Evolutionary conservation across 2,797 vertebrate genomes (phyloP), one percentile per base, ranked within the genome.

Genomic region (Euthynnus affinis): DNA sequence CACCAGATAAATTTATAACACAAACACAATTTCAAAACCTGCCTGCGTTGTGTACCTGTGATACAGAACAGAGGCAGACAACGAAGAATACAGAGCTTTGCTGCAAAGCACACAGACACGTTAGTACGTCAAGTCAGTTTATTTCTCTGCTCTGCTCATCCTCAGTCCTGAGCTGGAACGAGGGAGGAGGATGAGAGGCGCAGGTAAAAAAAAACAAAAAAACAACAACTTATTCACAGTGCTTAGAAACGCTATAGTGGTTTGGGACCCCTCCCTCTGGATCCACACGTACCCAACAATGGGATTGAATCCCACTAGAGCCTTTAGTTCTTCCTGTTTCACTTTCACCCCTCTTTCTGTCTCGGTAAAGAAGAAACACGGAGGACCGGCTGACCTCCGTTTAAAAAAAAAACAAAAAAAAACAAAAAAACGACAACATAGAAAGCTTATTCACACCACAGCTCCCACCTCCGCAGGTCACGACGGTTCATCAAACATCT

Each of bases 51-150:
- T 22, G 62, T 23, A 69, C 62, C 71, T 59, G 71, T 55, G 69
- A 71, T 29, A 63, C 82, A 81, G 59, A 65, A 6, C 65, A 42
- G 80, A 83, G 76, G 77, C 76, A 55, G 74, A 66, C 61, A 34
- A 58, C 77, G 74, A 49, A 53, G 59, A 72, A 74, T 90, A 88
- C 76, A 81, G 83, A 89, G 90, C 87, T 93, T 92, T 92, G 90
- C 88, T 93, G 91, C 92, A 93, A 91, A 91, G 89, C 92, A 92
- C 88, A 87, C 74, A 74, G 63, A 89, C 82, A 77, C 75, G 66
- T 90, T 90, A 88, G 71, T 80, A 83, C 61, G 29, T 85, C 81
- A 51, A 76, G 76, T 84, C 74, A 61, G 48, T 89, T 80, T n/a
- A 64, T 78, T 20, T 49, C 71, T 83, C 78, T 40, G 22, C 58